Percentiles rank a stretch among this genome's conserved stretches.
These are phyloP conservation scores for Schizothorax lantsangensis DNA, from an alignment of 2,797 vertebrate species.

Conservation along the genomic window DNA sequence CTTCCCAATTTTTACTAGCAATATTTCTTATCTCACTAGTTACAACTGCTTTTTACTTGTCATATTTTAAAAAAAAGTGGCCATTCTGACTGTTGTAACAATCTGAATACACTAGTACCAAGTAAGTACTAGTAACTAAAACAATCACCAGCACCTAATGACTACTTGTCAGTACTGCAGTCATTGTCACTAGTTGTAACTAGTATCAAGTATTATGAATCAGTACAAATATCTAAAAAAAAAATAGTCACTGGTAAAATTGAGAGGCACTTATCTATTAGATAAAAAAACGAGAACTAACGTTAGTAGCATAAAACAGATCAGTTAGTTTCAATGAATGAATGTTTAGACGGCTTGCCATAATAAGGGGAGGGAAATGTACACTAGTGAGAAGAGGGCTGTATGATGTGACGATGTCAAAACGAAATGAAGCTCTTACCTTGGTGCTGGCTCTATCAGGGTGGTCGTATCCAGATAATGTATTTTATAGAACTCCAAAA, in stretches of 20 bases:
- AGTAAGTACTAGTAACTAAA: too few relatives aligned
- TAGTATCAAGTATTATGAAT: neutral
- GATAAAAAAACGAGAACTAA: neutral
- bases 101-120: neutral
- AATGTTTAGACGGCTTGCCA: conserved; percentile 15
- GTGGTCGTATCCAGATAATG: conserved; percentile 99
- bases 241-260: neutral
- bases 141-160: neutral
- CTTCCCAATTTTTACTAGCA: neutral
- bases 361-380: neutral
- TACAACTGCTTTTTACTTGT: neutral
- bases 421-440: conserved; percentile 74
- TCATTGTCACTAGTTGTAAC: too few relatives aligned
- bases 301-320: neutral
- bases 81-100: neutral
- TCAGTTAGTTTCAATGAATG: neutral
- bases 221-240: neutral
- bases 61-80: neutral
- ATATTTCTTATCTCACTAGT: neutral
- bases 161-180: neutral
- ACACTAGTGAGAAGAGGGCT: neutral
- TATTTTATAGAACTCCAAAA: conserved; percentile 99
- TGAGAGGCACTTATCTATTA: neutral
- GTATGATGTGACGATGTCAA: neutral
- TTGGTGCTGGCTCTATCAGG: conserved; percentile 93